Base-by-base conservation (phyloP, 2,797 vertebrate species). In the Linurgus olivaceus region DNA sequence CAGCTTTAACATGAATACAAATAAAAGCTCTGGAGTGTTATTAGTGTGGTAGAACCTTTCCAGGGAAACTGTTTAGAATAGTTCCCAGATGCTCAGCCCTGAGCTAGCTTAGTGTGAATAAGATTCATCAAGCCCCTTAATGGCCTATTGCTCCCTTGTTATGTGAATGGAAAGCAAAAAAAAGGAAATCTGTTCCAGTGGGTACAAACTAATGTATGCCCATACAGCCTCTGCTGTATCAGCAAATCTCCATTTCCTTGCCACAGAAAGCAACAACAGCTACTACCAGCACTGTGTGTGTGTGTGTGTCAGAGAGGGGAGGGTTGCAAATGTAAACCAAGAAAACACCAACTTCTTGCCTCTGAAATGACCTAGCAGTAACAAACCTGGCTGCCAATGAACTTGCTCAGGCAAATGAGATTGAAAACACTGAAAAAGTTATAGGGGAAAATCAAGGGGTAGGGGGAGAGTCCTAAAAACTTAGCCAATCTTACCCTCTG, bases 1-100 rank as follows among this genome's bases (percentile, higher is more conserved):
- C 57, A 48, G 65, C 79, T 94, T 93, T 88, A 70, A 90, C 81
- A 76, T 42, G 74, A 79, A 93, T 79, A 62, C 76, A 94, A 86
- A 81, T 86, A 62, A 88, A 84, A 81, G 62, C 85, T 80, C 85
- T 72, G 73, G 44, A 81, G 82, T 26, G 10, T 83, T 74, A 58
- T 70, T 90, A 67, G 65, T 16, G 37, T n/a, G 59, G 37, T 59
- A 92, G 66, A 88, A 90, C 33, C 59, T 90, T 92, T 59, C 76
- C 73, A 78, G 76, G 52, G 67, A 93, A 80, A 58, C 0, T 1
- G 13, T 81, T 93, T 14, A 78, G 44, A 90, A 84, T 38, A 42
- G 33, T 52, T 85, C 54, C 78, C 78, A 87, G 68, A 58, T 70
- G 75, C 72, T 93, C 54, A 17, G 31, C 48, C 28, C 62, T 81